Percentiles rank a stretch among this genome's conserved stretches.
Evolutionary conservation across 1,140 invertebrate species (phyloP).

Genomic region (Drosophila tropicalis): DNA sequence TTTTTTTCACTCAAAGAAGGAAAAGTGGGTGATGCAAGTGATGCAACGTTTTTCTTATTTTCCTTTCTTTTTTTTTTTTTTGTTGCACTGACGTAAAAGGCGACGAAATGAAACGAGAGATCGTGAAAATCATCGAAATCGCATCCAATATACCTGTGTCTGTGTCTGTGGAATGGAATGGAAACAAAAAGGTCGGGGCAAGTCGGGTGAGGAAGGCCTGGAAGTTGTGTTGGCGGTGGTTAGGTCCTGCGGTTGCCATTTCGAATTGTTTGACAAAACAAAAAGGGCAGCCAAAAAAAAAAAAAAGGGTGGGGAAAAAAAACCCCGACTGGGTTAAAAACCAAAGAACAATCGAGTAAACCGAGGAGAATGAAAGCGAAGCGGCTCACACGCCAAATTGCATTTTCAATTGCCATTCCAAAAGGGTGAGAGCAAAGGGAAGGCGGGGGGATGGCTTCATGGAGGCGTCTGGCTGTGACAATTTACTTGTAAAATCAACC

Average conservation of each 20-base stretch:
- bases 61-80: neutral
- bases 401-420: slow-evolving; percentile 53
- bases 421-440: slow-evolving; percentile 4
- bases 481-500: slow-evolving; percentile 68
- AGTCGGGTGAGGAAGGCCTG: neutral
- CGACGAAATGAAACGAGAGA: slow-evolving; percentile 21
- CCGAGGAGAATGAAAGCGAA: slow-evolving; percentile 28
- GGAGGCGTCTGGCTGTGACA: slow-evolving; percentile 42
- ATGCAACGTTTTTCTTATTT: slow-evolving; percentile 6
- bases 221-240: neutral
- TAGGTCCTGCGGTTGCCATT: slow-evolving; percentile 30
- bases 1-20: slow-evolving; percentile 21
- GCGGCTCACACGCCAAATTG: slow-evolving; percentile 56
- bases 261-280: slow-evolving; percentile 50
- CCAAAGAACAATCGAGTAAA: neutral
- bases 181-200: no score
- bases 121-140: slow-evolving; percentile 37
- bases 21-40: slow-evolving; percentile 5
- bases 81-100: neutral
- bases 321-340: slow-evolving; percentile 6
- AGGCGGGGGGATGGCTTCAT: neutral
- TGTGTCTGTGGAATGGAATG: no score
- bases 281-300: slow-evolving; percentile 41
- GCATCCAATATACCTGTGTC: slow-evolving; percentile 18
- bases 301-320: neutral